These are phyloP conservation scores for Drosophila ambigua DNA, from an alignment of 1,140 invertebrate genomes.

Conservation along the genomic window DNA sequence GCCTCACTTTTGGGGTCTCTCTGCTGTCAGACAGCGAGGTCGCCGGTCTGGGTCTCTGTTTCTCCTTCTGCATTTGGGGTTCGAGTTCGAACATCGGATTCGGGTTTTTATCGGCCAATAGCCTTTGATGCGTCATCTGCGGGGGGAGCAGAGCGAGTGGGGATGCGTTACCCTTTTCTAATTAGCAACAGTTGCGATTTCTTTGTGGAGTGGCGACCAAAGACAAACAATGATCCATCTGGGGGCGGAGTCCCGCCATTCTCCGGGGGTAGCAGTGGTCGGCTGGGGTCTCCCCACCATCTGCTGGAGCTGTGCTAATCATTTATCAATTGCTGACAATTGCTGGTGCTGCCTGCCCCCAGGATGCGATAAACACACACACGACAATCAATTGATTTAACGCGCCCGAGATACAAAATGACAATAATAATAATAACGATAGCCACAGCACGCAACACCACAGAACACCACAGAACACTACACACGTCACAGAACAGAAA, in stretches of 20 bases:
- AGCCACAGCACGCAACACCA: background rate
- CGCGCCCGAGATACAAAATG: conserved; percentile 24
- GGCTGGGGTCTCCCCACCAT: background rate
- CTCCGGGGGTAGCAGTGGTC: background rate
- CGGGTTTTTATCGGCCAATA: conserved; percentile 68
- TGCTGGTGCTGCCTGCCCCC: conserved; percentile 4
- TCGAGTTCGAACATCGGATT: background rate
- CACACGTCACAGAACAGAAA: conserved; percentile 3
- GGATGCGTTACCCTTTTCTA: conserved; percentile 67
- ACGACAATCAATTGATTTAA: conserved; percentile 52
- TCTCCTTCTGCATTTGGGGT: conserved; percentile 7
- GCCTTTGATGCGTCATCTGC: conserved; percentile 72
- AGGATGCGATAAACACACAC: conserved; percentile 47
- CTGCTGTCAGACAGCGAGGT: background rate
- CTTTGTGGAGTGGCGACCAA: background rate
- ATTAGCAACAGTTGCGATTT: conserved; percentile 57
- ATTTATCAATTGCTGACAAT: conserved; percentile 26
- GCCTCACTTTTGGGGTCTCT: no score
- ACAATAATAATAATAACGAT: conserved; percentile 26
- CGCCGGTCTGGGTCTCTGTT: conserved; percentile 15
- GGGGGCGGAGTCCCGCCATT: background rate
- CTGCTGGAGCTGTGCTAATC: background rate
- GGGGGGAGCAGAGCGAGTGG: background rate
- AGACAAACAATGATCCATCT: conserved; percentile 3
- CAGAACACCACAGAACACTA: background rate